Evolutionary conservation across 2,797 vertebrate genomes (phyloP).

Genomic region (Clarias pachynema): DNA sequence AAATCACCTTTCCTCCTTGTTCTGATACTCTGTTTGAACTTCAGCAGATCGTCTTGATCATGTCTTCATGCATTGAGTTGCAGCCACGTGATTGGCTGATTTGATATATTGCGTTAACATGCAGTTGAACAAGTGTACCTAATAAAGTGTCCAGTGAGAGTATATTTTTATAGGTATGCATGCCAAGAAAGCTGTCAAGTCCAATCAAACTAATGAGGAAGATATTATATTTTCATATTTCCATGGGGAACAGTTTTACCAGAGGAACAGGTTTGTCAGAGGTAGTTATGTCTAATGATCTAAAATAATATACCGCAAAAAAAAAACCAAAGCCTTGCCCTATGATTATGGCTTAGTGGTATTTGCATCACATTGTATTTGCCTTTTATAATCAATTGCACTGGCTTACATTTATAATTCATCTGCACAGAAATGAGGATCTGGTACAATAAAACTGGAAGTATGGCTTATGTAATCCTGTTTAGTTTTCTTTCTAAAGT

Average conservation of each 20-base stretch:
- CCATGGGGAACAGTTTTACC: not conserved
- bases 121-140: too few species aligned
- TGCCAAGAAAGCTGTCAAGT: not conserved
- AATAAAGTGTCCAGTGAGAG: not conserved
- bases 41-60: too few species aligned
- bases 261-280: not conserved
- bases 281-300: constrained; percentile 11
- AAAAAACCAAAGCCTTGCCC: not conserved
- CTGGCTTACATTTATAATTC: not conserved
- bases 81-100: too few species aligned
- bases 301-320: not conserved
- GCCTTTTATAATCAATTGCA: not conserved
- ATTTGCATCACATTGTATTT: not conserved
- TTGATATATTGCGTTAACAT: too few species aligned
- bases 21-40: too few species aligned
- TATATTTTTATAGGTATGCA: not conserved
- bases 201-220: not conserved
- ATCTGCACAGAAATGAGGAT: not conserved
- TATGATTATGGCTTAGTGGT: not conserved
- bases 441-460: not conserved
- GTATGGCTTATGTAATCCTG: not conserved
- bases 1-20: too few species aligned
- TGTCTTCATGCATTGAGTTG: too few species aligned
- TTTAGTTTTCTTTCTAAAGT: not conserved
- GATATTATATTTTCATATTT: not conserved